Base-by-base conservation (phyloP, 30 jellyfish, hydroid and myxozoan species). In the Nemopilema nomurai region DNA sequence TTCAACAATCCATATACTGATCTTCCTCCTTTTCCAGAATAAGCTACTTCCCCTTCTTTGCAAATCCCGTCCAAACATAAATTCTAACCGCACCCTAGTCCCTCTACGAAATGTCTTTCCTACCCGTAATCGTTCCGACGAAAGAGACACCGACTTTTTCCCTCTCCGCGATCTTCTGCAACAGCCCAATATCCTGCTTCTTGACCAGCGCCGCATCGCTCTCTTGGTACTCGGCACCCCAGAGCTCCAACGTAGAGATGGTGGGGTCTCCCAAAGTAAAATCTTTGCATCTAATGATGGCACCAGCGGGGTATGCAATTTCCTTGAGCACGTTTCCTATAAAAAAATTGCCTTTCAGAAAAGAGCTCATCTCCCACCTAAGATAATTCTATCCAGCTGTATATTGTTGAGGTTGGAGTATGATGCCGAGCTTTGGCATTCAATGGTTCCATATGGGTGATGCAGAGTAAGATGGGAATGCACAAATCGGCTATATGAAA, bases 161-260 rank as follows among this genome's bases (percentile, higher is more conserved):
- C 53, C 98, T 85, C 13, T 86, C 83, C 49, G 96, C 94, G 18
- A 92, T 87, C 53, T 92, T 92, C 90, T 87, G 69, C 66, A 92
- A 63, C 1, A 92, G 51, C 26, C 76, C 85, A 25, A 68, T 65
- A 52, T 81, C 81, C 57, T 83, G 90, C 13, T 76, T 65, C 33
- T 84, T 41, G 4, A 92, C 71, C 28, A 92, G 86, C 33, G 87
- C 62, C 4, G 98, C 98, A 77, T 92, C 92, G 69, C 96, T 92
- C 77, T 92, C 98, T 67, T 92, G 98, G 79, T 92, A 92, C 67
- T 92, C 98, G 21, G 98, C 98, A 52, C 98, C 98, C 98, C 98
- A 92, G 26, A 92, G 71, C 71, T 92, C 98, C 86, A 92, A 77
- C 18, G 92, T 71, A 1, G 98, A 92, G 74, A 92, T 81, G 13